Evolutionary conservation across 2,113 vertebrate species (phyloP).

Genomic region (human): DNA sequence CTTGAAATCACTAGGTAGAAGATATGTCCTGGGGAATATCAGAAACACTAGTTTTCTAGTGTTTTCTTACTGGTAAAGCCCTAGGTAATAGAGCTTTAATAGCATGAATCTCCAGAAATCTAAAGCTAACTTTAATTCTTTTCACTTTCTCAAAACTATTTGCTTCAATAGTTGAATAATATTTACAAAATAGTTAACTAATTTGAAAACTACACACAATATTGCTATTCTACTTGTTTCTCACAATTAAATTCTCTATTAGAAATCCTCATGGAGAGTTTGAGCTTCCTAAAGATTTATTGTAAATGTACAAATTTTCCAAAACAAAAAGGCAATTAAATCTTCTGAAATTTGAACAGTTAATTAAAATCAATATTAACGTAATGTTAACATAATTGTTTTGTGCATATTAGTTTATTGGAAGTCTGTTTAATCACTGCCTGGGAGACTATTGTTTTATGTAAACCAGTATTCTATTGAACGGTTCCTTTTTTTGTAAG

Average conservation of each 20-base stretch:
- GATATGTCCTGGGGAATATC: not conserved
- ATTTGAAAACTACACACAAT: not conserved
- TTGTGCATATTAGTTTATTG: conserved; percentile 35
- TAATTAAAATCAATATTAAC: conserved; percentile 51
- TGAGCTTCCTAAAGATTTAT: conserved; percentile 23
- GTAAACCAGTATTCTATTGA: conserved; percentile 13
- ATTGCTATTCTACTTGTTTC: conserved; percentile 1
- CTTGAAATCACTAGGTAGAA: conserved; percentile 7
- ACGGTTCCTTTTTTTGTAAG: conserved; percentile 10
- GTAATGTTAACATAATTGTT: conserved; percentile 43
- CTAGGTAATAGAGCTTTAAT: conserved; percentile 17
- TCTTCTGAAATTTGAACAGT: conserved; percentile 23
- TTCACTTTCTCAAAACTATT: conserved; percentile 5
- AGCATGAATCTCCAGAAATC: not conserved
- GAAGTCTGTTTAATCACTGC: not conserved
- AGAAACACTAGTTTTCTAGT: conserved; percentile 28
- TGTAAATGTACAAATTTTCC: conserved; percentile 46
- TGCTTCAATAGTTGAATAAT: conserved; percentile 27
- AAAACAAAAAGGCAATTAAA: conserved; percentile 30
- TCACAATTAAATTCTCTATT: conserved; percentile 26
- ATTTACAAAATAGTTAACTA: conserved; percentile 39
- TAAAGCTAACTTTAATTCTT: conserved; percentile 30
- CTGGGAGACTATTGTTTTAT: conserved; percentile 10
- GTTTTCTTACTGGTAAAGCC: conserved; percentile 9
- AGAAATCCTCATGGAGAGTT: not conserved